A percentile compares a stretch with the other conserved stretches of the same genome.
These are phyloP conservation scores for Drosophila tsacasi DNA, from an alignment of 1,140 invertebrate species.

Conservation along the genomic window DNA sequence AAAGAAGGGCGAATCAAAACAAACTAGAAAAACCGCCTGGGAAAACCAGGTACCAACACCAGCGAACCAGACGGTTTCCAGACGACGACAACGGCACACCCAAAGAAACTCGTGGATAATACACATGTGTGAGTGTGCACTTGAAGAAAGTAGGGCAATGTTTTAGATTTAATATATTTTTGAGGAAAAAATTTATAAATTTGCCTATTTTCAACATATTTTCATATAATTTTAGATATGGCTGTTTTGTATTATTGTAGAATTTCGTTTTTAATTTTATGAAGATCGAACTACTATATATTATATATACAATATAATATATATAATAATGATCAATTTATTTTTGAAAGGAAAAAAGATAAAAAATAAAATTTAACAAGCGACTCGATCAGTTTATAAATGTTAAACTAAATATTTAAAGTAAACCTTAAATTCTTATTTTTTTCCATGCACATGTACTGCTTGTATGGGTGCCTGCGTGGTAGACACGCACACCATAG, in stretches of 20 bases:
- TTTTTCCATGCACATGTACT: neutral
- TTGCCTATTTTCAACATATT: no score
- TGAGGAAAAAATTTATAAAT: no score
- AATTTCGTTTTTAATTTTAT: no score
- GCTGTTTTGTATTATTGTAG: no score
- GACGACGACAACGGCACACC: conserved; percentile 30
- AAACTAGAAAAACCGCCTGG: conserved; percentile 71
- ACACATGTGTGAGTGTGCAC: conserved; percentile 14
- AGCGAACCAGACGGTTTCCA: conserved; percentile 39
- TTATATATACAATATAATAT: no score
- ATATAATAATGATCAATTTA: no score
- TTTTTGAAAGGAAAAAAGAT: no score
- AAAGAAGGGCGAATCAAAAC: conserved; percentile 65
- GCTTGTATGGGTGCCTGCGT: conserved; percentile 31
- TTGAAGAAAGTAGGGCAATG: neutral
- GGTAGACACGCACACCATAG: conserved; percentile 29
- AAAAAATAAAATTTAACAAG: neutral
- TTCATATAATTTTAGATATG: no score
- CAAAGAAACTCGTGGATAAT: conserved; percentile 29
- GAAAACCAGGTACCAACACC: conserved; percentile 41
- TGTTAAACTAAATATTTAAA: neutral
- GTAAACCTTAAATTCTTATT: neutral
- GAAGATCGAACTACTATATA: no score
- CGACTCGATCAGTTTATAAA: neutral
- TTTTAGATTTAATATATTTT: no score